Base-by-base conservation (phyloP, 2,888 invertebrate species). In the Xestia rhomboidea region DNA sequence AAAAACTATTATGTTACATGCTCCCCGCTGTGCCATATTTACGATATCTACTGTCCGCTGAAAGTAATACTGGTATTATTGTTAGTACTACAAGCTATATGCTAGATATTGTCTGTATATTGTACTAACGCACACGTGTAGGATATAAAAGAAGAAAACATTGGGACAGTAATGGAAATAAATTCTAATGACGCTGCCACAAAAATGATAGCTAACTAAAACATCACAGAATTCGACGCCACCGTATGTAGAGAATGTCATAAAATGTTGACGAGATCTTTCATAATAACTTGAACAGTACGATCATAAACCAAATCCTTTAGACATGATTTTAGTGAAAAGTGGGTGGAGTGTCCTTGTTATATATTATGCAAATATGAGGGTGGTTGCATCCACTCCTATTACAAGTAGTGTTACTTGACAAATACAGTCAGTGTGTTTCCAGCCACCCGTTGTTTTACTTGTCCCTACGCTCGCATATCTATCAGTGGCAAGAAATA, bases 21-120 rank as follows among this genome's bases (percentile, higher is more conserved):
- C 66, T 84, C 81, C 87, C 84, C 81, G 81, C 75, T 27, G 85
- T 73, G 87, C 51, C 63, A 72, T 83, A 83, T 84, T 83, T 86
- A 80, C 80, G 77, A 75, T 73, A 76, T 79, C 75, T 68, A 24
- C 67, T 70, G 38, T 75, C 63, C 60, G 49, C 68, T 64, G 74
- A 67, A 73, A 51, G 60, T 51, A 85, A 74, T 85, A 51, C 67
- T 66, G 27, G 27, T 34, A 51, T 76, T 78, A 72, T 72, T 82
- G 75, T 82, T 73, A 68, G 57, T 72, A 54, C 67, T 11, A 34
- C 49, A 51, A 69, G n/a, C 13, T 67, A 41, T n/a, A 62, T 49
- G 41, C 64, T 64, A 68, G 38, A 13, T 75, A 11, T 44, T 62
- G n/a, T 60, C 24, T 51, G 67, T 38, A 67, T 73, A 68, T 74